Evolutionary conservation across 2,888 invertebrate species (phyloP).

Genomic region (Ellobium chinense): DNA sequence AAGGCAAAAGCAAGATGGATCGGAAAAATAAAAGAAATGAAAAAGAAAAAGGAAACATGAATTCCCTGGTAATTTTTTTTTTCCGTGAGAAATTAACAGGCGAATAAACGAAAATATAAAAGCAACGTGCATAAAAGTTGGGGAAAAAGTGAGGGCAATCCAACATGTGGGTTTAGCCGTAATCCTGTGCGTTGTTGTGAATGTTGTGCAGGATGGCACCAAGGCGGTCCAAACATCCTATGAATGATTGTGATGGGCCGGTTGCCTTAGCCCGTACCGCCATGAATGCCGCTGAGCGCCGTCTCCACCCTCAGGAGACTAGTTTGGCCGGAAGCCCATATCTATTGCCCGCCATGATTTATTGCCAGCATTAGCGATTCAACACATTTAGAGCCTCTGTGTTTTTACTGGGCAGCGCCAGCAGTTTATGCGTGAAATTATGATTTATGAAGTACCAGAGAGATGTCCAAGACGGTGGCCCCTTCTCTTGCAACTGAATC

Average conservation of each 20-base stretch:
- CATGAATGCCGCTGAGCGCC: conserved; percentile 5
- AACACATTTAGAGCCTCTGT: conserved; percentile 36
- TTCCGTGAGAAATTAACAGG: too few relatives aligned
- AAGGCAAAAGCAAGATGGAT: too few relatives aligned
- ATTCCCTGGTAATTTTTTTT: too few relatives aligned
- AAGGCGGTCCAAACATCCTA: background rate
- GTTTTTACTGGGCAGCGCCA: conserved; percentile 34
- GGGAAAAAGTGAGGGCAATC: too few relatives aligned
- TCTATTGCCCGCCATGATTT: conserved; percentile 26
- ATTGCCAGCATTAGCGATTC: conserved; percentile 37
- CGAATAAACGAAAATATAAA: too few relatives aligned
- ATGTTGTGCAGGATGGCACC: too few relatives aligned
- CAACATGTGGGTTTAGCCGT: too few relatives aligned
- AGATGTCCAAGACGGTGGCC: conserved; percentile 30
- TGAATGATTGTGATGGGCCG: background rate
- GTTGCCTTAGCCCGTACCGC: too few relatives aligned
- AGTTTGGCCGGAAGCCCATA: conserved; percentile 6
- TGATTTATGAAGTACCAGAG: conserved; percentile 39
- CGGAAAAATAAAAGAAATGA: too few relatives aligned
- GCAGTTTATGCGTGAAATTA: conserved; percentile 39
- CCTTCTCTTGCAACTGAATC: conserved; percentile 6
- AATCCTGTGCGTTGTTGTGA: too few relatives aligned
- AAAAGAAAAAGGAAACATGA: too few relatives aligned
- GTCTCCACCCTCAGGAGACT: conserved; percentile 3
- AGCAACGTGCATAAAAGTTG: too few relatives aligned